Conservation (phyloP, 2,888 invertebrate species). For the Drosophila nr. perissopoda region DNA sequence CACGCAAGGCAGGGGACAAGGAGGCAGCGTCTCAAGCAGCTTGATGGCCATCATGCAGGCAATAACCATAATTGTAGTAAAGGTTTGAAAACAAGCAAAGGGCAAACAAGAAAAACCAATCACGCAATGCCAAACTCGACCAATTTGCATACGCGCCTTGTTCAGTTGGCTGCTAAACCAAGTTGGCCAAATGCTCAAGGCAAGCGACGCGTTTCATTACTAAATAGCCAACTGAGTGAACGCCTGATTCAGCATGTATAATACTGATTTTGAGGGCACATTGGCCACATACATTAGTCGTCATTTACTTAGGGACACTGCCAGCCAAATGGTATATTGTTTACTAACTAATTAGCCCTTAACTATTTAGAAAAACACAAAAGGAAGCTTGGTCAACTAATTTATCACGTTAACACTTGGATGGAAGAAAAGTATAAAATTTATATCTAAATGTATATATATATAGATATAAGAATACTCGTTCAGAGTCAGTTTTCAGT, state of each 20-base stretch:
- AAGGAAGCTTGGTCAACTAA: neutral
- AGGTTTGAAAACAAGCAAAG: conserved; percentile 54
- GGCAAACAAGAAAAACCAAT: conserved; percentile 49
- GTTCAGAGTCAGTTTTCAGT: neutral
- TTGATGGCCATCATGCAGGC: conserved; percentile 55
- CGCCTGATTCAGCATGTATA: conserved; percentile 41
- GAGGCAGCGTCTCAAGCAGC: conserved; percentile 9
- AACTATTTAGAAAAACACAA: neutral
- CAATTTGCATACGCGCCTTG: conserved; percentile 60
- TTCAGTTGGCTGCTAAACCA: neutral
- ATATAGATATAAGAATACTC: no score
- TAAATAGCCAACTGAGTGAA: conserved; percentile 50
- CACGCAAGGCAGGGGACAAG: conserved; percentile 51
- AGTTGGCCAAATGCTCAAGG: conserved; percentile 53
- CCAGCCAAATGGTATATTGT: neutral
- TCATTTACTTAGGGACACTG: neutral
- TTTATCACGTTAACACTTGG: neutral
- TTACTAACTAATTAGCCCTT: neutral
- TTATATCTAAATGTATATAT: neutral
- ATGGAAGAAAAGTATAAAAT: neutral
- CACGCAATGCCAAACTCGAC: conserved; percentile 46
- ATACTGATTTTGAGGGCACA: conserved; percentile 51
- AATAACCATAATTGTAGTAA: conserved; percentile 19
- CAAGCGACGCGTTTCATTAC: conserved; percentile 51
- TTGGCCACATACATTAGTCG: neutral